These are phyloP conservation scores for Epinephelus coioides DNA, from an alignment of 2,797 vertebrate genomes.

Conservation along the genomic window DNA sequence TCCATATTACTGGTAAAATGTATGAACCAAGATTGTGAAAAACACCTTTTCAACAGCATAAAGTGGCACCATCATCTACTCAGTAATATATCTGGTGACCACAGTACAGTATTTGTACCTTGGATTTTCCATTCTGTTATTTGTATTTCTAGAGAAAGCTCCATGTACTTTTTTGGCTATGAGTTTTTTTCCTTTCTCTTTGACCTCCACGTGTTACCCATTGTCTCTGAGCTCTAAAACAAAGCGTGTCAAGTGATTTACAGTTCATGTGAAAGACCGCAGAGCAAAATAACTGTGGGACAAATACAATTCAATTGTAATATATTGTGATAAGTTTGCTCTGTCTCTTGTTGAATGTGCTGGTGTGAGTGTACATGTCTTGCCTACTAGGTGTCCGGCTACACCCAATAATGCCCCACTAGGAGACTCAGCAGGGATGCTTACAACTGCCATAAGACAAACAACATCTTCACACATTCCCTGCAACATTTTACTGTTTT, in stretches of 20 bases:
- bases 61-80: background rate
- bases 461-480: background rate
- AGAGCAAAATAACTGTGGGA: background rate
- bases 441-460: background rate
- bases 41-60: background rate
- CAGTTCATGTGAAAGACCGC: background rate
- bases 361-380: background rate
- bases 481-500: background rate
- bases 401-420: conserved; percentile 1
- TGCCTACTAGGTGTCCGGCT: conserved; percentile 43
- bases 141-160: background rate
- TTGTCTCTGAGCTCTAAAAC: background rate
- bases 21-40: background rate
- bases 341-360: no score
- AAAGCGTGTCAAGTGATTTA: background rate
- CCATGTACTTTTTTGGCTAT: background rate
- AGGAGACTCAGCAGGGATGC: background rate
- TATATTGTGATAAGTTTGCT: background rate
- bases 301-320: background rate
- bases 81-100: conserved; percentile 9
- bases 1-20: background rate
- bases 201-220: background rate
- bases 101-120: background rate
- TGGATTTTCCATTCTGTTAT: background rate
- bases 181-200: background rate